Evolutionary conservation across 1,140 invertebrate genomes (phyloP), one percentile per base, ranked within the genome.

Genomic region (Phocides pigmalion): DNA sequence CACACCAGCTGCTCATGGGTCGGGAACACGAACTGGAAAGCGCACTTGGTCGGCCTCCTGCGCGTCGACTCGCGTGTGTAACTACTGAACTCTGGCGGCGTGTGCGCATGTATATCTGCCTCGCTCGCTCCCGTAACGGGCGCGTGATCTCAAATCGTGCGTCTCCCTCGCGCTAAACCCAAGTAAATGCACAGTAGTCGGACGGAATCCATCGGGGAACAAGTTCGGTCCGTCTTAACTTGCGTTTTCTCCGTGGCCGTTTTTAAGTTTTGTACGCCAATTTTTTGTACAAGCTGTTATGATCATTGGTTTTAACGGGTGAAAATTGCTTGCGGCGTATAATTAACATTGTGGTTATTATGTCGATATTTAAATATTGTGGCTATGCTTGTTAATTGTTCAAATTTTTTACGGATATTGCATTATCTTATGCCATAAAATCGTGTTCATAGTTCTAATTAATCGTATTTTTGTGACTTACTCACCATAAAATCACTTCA

Each of bases 161-260:
- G 54, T 86, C 79, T 66, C 75, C 17, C 46, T 84, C 71, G 28
- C 44, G 50, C 56, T 35, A 62, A 73, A 66, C 69, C 76, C 70
- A 54, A 73, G 76, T 75, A 78, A 87, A 77, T 88, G 81, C 85
- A 90, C 86, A 85, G 88, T 87, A 89, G 86, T 87, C 80, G 54
- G 73, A 79, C 80, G 80, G 75, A 78, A 76, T 76, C 79, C 77
- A 79, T 66, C 71, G 81, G 74, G 76, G 82, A 85, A 87, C 87
- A 76, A 82, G 87, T 90, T 90, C 80, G 82, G 79, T 84, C 77
- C 74, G 74, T 82, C 75, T 80, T 81, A 81, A 80, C 79, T 80
- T 77, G 74, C 77, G 70, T 84, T 89, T 83, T 82, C 83, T 79
- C 79, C 72, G 74, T 81, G 72, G 71, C 70, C 70, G 82, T 72